phyloP scores from a whole-genome alignment of 1,140 invertebrate genomes.

The Drosophila malerkotliana region DNA sequence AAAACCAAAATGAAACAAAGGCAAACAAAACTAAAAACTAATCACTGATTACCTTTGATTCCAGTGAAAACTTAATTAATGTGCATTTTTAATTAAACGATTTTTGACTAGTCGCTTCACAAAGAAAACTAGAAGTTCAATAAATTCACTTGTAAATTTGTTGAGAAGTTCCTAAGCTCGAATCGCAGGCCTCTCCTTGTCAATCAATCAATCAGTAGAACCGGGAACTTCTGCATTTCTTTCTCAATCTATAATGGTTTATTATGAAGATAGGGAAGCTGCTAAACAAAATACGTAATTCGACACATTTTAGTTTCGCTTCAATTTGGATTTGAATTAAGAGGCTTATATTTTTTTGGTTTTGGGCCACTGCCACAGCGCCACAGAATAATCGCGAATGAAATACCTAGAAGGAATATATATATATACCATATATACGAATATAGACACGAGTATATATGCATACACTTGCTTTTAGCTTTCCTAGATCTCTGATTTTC shows the following conservation, averaged over 20 bases:
- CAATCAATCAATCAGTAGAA: conserved; percentile 37
- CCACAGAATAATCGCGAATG: conserved; percentile 62
- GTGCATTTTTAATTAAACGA: conserved; percentile 39
- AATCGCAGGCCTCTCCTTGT: conserved; percentile 11
- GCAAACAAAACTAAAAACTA: conserved; percentile 20
- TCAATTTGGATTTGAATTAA: conserved; percentile 33
- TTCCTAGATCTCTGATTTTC: conserved; percentile 73
- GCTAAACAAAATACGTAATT: conserved; percentile 40
- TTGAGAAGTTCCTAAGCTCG: conserved; percentile 65
- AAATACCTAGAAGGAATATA: conserved; percentile 53
- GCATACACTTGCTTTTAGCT: conserved; percentile 79
- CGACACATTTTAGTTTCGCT: conserved; percentile 25
- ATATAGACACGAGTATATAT: conserved; percentile 60
- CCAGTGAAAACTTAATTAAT: conserved; percentile 27
- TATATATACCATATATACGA: conserved; percentile 46
- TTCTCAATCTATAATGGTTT: conserved; percentile 14
- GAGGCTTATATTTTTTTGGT: conserved; percentile 16
- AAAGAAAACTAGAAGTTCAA: conserved; percentile 18
- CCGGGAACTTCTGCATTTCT: conserved; percentile 61
- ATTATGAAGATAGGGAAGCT: conserved; percentile 13
- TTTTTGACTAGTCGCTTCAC: conserved; percentile 15
- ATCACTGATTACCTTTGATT: conserved; percentile 26
- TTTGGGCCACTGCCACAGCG: conserved; percentile 47
- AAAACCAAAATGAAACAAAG: conserved; percentile 44
- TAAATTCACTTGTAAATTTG: conserved; percentile 45